Evolutionary conservation across 2,113 vertebrate species (phyloP).

Genomic region (Sylvicapra grimmia): DNA sequence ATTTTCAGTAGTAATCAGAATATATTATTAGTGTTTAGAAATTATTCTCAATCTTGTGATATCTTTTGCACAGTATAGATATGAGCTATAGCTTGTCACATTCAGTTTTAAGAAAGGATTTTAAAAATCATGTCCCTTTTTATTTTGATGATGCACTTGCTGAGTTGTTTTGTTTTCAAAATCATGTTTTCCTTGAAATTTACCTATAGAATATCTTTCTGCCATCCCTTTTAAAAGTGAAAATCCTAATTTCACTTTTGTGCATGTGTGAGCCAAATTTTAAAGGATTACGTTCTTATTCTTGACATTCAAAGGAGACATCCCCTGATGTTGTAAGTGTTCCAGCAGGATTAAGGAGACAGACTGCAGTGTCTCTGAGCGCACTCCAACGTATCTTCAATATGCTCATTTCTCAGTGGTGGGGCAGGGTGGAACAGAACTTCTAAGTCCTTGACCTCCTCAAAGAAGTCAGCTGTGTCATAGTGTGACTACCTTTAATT

Average conservation of each 20-base stretch:
- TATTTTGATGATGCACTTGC: background rate
- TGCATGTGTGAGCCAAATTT: constrained; percentile 60
- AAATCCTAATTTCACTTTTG: constrained; percentile 27
- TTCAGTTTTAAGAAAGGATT: background rate
- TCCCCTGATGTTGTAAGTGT: constrained; percentile 53
- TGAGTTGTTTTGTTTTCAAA: background rate
- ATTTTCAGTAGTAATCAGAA: background rate
- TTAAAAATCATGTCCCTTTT: background rate
- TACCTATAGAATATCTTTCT: background rate
- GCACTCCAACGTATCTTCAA: constrained; percentile 42
- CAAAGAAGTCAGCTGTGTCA: constrained; percentile 1
- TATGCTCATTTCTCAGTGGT: constrained; percentile 60
- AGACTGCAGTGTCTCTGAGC: constrained; percentile 40
- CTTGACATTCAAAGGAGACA: constrained; percentile 64
- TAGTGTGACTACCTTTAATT: background rate
- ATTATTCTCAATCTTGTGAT: background rate
- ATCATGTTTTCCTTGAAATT: background rate
- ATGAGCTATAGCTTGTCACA: background rate
- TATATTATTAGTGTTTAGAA: background rate
- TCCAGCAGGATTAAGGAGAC: constrained; percentile 62
- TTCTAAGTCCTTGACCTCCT: background rate
- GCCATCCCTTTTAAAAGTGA: background rate
- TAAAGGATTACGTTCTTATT: constrained; percentile 71
- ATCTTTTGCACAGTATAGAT: background rate
- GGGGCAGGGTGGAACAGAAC: background rate